Percentiles rank a stretch among this genome's conserved stretches.
Conservation (phyloP, 92 coral and sea anemone species). For the Epizoanthus ramosus region DNA sequence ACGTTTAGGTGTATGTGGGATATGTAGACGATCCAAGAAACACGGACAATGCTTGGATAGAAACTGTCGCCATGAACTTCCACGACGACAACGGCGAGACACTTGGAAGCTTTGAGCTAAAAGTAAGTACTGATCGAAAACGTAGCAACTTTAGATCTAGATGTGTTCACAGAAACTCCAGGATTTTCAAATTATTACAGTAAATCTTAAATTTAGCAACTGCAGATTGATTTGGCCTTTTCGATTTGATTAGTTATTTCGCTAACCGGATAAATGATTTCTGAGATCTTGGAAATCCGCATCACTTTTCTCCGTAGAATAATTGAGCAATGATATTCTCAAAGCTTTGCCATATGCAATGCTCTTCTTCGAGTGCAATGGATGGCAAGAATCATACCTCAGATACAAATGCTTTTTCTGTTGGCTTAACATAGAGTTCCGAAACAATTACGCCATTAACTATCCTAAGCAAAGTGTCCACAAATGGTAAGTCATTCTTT, state of each 20-base stretch:
- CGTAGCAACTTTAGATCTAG: no score
- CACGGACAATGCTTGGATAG: slow-evolving; percentile 88
- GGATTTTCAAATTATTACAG: no score
- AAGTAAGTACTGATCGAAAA: slow-evolving; percentile 46
- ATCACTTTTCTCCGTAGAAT: no score
- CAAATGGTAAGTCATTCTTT: background rate
- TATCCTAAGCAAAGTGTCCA: background rate
- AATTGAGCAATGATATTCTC: no score
- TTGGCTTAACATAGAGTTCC: slow-evolving; percentile 1
- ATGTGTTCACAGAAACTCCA: no score
- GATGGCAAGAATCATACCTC: slow-evolving; percentile 6
- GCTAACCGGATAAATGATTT: no score
- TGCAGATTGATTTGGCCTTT: no score
- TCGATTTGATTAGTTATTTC: no score
- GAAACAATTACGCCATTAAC: background rate
- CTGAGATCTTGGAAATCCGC: no score
- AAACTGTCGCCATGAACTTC: slow-evolving; percentile 65
- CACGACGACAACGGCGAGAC: slow-evolving; percentile 71
- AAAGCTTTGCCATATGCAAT: background rate
- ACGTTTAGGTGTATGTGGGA: slow-evolving; percentile 62
- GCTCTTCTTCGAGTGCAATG: background rate
- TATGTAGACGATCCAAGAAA: slow-evolving; percentile 76
- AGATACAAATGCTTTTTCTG: background rate
- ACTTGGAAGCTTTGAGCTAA: slow-evolving; percentile 52
- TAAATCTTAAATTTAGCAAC: no score